phyloP scores from a whole-genome alignment of 2,113 vertebrate genomes.

The Oxyura jamaicensis region DNA sequence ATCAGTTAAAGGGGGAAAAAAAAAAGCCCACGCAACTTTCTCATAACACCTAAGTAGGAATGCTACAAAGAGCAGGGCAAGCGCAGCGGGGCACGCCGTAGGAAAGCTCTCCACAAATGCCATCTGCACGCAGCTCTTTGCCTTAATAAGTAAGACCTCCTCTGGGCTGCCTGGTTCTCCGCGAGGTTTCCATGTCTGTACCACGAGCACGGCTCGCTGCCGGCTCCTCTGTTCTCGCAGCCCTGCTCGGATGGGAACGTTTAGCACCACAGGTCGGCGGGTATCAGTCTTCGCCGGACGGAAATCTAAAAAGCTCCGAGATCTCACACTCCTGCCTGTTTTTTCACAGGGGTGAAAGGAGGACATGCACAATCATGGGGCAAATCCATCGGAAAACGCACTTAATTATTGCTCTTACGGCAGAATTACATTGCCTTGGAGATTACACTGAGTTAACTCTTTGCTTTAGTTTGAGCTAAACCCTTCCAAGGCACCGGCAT shows the following conservation, averaged over 20 bases:
- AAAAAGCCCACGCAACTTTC: accelerated
- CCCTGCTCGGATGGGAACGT: neutral
- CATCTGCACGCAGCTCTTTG: neutral
- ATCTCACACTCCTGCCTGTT: neutral
- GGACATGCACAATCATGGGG: neutral
- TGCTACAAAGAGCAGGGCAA: neutral
- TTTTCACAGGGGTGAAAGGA: neutral
- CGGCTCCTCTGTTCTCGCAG: neutral
- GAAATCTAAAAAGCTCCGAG: neutral
- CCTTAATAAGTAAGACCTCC: neutral
- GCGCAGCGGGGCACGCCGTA: neutral
- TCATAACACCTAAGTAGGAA: neutral
- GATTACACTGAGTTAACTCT: neutral
- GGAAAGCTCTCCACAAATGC: neutral
- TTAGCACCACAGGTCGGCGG: neutral
- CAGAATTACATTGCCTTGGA: neutral
- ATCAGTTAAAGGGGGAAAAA: neutral
- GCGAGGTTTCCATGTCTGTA: neutral
- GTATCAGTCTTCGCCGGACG: neutral
- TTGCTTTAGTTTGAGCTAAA: neutral
- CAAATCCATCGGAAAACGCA: neutral
- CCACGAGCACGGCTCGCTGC: neutral
- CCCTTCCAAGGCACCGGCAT: neutral
- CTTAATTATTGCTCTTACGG: neutral
- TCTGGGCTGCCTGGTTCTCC: neutral